Evolutionary conservation across 2,113 vertebrate genomes (phyloP), one percentile per base, ranked within the genome.

Genomic region (Lycaon pictus): DNA sequence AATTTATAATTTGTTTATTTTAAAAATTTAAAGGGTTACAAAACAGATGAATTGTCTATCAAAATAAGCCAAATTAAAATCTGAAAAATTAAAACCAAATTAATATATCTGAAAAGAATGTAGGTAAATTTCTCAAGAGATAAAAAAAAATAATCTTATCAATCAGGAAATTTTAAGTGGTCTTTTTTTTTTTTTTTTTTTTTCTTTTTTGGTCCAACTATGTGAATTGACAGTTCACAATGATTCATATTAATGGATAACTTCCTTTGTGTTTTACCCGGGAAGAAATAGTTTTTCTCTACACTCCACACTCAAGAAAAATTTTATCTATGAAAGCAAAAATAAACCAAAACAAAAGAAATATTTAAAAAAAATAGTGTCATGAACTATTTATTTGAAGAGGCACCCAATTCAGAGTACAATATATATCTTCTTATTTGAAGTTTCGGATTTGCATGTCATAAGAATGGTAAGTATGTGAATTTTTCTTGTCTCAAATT

Each of bases 401-500:
- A 69, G n/a, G 0, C 5, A 88, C 1, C 0, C 7, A 87, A n/a
- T 15, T 67, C n/a, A 17, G 86, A 86, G 27, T 1, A 72, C 5
- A 16, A 9, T 3, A 22, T 53, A 43, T 43, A 43, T 60, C 0
- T 93, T 87, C 90, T 74, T 53, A 15, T 87, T 81, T 62, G 1
- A 95, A 65, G 16, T 74, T 88, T 43, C 48, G 90, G 11, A 58
- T 89, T 88, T 62, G 0, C 85, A 11, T 67, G 0, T 20, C 0
- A 94, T 94, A 96, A 72, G 65, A 96, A 43, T n/a, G 29, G 4
- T 3, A 97, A 96, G 23, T n/a, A 76, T 92, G 72, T 87, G 35
- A 53, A 60, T 93, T 97, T 95, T 96, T 97, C 81, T 80, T 94
- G 35, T 76, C 77, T 77, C 83, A 35, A 98, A 96, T 81, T 86